These are phyloP conservation scores for Eulemur coronatus DNA, from an alignment of 2,797 vertebrate species.

Conservation along the genomic window DNA sequence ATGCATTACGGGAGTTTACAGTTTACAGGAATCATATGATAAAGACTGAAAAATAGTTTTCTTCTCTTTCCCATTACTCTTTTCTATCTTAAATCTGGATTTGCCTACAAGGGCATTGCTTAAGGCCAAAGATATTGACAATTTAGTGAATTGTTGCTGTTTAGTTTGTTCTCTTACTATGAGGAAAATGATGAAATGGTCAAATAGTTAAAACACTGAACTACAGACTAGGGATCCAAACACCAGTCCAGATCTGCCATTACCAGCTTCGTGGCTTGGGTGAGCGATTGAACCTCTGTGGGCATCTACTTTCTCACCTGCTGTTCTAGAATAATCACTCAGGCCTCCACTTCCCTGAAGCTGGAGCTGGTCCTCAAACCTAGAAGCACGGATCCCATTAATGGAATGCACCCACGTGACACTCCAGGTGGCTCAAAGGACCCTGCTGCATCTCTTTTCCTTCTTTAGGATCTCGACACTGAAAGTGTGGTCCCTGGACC, in stretches of 20 bases:
- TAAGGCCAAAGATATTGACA: background rate
- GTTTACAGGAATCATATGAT: constrained; percentile 42
- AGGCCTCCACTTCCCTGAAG: background rate
- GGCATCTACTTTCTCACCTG: background rate
- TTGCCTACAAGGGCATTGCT: background rate
- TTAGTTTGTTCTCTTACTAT: constrained; percentile 37
- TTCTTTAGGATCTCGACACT: background rate
- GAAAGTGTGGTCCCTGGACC: background rate
- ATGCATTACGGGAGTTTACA: background rate
- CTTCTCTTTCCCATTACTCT: background rate
- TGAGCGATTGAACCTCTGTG: background rate
- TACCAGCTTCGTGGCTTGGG: background rate
- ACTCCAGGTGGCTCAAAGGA: background rate
- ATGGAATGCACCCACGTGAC: background rate
- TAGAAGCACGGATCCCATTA: background rate
- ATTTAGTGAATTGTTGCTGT: constrained; percentile 7
- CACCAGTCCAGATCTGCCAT: background rate
- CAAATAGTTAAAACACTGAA: background rate
- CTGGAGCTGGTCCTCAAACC: background rate
- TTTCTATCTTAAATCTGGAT: constrained; percentile 41
- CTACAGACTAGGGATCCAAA: background rate
- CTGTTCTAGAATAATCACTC: background rate
- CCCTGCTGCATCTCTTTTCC: background rate
- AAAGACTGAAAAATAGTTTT: constrained; percentile 9
- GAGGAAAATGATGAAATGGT: constrained; percentile 9